These are phyloP conservation scores for Nymphalis polychloros DNA, from an alignment of 2,888 invertebrate species.

Conservation along the genomic window DNA sequence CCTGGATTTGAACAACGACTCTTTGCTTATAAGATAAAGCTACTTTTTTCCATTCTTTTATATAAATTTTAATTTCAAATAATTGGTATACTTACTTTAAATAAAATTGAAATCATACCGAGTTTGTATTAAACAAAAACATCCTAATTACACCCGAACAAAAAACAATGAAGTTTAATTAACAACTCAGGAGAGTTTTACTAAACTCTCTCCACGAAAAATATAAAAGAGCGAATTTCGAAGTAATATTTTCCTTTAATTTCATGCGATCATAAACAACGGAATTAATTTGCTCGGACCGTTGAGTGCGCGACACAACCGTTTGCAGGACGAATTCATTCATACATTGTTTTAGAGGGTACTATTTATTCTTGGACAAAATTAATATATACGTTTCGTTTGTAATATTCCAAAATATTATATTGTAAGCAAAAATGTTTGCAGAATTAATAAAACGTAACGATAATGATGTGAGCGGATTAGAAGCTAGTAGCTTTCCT, in stretches of 20 bases:
- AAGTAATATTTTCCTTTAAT: slow-evolving; percentile 21
- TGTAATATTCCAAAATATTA: neutral
- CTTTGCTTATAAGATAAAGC: no score
- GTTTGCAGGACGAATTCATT: slow-evolving; percentile 1
- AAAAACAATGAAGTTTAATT: slow-evolving; percentile 8
- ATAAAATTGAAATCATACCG: neutral
- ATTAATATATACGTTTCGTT: slow-evolving; percentile 1
- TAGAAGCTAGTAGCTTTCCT: no score
- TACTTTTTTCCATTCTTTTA: no score
- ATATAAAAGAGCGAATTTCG: slow-evolving; percentile 3
- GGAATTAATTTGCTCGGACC: slow-evolving; percentile 23
- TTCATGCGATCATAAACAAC: slow-evolving; percentile 24
- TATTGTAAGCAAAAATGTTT: neutral
- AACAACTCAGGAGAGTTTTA: slow-evolving; percentile 9
- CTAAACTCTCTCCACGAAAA: neutral
- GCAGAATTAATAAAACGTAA: neutral
- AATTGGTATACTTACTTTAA: no score
- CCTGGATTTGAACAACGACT: no score
- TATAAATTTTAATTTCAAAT: no score
- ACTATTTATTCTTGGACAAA: neutral
- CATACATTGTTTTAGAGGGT: slow-evolving; percentile 1
- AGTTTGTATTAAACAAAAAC: neutral
- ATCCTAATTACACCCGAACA: neutral
- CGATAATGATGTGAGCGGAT: no score
- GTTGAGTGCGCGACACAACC: slow-evolving; percentile 10